Evolutionary conservation across 2,797 vertebrate genomes (phyloP).

Genomic region (Enteromius radiatus): DNA sequence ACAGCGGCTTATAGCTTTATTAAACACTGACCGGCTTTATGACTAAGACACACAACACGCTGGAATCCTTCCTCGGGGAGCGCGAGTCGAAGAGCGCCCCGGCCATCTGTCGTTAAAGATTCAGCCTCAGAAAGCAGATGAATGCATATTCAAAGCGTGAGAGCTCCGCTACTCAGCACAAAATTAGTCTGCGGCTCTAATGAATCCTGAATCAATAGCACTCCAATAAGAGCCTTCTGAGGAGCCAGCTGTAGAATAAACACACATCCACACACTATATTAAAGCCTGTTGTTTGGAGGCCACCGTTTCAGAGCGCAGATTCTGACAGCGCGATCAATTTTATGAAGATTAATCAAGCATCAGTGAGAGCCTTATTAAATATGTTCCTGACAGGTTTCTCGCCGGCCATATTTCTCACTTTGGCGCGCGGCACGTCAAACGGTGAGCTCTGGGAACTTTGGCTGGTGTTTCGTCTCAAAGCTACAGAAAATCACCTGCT

Average conservation of each 20-base stretch:
- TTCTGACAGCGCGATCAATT: conserved; percentile 49
- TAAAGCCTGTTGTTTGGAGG: conserved; percentile 23
- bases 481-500: conserved; percentile 47
- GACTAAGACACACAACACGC: conserved; percentile 32
- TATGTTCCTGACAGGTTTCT: conserved; percentile 38
- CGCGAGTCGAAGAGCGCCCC: background rate
- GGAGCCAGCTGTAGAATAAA: conserved; percentile 38
- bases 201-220: conserved; percentile 59
- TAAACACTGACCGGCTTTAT: conserved; percentile 28
- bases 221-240: conserved; percentile 50
- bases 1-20: conserved; percentile 7
- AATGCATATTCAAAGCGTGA: conserved; percentile 41
- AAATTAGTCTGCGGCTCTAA: conserved; percentile 53
- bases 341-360: conserved; percentile 52
- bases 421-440: conserved; percentile 1
- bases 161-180: conserved; percentile 26
- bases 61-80: conserved; percentile 38
- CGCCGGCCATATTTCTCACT: conserved; percentile 37
- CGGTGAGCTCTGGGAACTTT: conserved; percentile 7
- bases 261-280: conserved; percentile 25
- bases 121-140: conserved; percentile 21
- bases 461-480: background rate
- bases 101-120: conserved; percentile 40
- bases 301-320: conserved; percentile 11
- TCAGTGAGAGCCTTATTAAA: conserved; percentile 38